phyloP scores from a whole-genome alignment of 92 coral and sea anemone species.

The Parazoanthus swiftii region DNA sequence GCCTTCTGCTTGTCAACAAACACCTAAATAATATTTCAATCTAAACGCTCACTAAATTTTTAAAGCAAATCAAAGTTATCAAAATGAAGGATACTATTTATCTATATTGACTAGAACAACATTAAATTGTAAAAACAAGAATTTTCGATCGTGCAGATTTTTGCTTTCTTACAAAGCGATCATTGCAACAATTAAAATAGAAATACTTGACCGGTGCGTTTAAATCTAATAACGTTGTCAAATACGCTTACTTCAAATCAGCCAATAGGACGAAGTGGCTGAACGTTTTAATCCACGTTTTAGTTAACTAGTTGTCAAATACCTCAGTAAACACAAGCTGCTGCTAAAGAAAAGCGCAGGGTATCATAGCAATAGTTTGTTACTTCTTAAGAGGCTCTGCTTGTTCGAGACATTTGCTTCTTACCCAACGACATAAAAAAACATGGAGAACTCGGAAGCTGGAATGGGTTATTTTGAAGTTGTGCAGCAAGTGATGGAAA shows the following conservation, averaged over 20 bases:
- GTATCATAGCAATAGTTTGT: neutral
- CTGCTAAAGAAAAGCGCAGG: neutral
- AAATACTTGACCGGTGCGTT: neutral
- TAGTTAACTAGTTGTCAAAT: neutral
- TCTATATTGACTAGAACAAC: neutral
- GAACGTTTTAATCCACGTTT: neutral
- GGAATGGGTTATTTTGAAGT: neutral
- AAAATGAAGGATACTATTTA: neutral
- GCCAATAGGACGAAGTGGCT: neutral
- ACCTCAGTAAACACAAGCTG: neutral
- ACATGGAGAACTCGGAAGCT: constrained; percentile 6
- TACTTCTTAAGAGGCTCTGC: neutral
- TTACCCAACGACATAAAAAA: neutral
- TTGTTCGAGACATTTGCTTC: neutral
- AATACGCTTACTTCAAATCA: neutral
- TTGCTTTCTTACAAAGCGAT: neutral
- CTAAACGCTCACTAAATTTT: neutral
- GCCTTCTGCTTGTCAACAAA: neutral
- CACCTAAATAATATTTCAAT: neutral
- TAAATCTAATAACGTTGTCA: neutral
- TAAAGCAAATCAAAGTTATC: neutral
- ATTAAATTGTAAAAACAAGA: neutral
- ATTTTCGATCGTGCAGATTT: neutral
- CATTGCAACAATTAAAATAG: neutral
- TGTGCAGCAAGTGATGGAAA: constrained; percentile 19